Percentiles rank a stretch among this genome's conserved stretches.
Evolutionary conservation across 2,888 invertebrate genomes (phyloP).

Genomic region (Protodeltote pygarga): DNA sequence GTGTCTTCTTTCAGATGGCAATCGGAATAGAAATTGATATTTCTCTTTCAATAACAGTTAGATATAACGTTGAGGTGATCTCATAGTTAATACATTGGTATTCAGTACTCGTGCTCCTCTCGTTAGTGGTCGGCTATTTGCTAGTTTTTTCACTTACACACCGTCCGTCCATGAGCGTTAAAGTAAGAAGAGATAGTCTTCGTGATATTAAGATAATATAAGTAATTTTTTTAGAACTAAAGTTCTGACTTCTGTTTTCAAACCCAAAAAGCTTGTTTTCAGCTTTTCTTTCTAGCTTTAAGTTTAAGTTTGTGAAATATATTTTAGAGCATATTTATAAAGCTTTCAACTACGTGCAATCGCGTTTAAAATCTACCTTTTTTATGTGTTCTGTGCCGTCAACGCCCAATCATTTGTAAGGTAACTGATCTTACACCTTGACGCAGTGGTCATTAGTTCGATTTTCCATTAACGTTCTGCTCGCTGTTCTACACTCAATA

Average conservation of each 20-base stretch:
- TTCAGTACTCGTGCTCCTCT: conserved; percentile 9
- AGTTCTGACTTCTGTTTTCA: not conserved
- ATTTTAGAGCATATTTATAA: too few relatives aligned
- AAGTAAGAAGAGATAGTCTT: not conserved
- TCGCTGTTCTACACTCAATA: conserved; percentile 1
- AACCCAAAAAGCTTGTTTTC: too few relatives aligned
- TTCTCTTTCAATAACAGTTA: not conserved
- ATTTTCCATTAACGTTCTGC: not conserved
- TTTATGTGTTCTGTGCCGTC: too few relatives aligned
- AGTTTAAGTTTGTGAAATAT: too few relatives aligned
- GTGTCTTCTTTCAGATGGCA: conserved; percentile 1
- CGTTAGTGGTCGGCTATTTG: conserved; percentile 21
- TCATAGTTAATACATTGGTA: conserved; percentile 11
- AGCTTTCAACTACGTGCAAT: too few relatives aligned
- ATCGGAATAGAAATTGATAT: conserved; percentile 8
- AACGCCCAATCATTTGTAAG: too few relatives aligned
- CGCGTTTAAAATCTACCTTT: too few relatives aligned
- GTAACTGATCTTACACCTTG: too few relatives aligned
- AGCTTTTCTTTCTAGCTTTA: too few relatives aligned
- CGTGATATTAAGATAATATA: too few relatives aligned
- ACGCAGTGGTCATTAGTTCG: conserved; percentile 4
- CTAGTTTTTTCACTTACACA: conserved; percentile 14
- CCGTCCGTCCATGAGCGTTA: conserved; percentile 11
- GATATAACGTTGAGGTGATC: conserved; percentile 5
- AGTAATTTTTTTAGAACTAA: too few relatives aligned